These are phyloP conservation scores for Morpho helenor DNA, from an alignment of 2,888 invertebrate genomes.

Conservation along the genomic window DNA sequence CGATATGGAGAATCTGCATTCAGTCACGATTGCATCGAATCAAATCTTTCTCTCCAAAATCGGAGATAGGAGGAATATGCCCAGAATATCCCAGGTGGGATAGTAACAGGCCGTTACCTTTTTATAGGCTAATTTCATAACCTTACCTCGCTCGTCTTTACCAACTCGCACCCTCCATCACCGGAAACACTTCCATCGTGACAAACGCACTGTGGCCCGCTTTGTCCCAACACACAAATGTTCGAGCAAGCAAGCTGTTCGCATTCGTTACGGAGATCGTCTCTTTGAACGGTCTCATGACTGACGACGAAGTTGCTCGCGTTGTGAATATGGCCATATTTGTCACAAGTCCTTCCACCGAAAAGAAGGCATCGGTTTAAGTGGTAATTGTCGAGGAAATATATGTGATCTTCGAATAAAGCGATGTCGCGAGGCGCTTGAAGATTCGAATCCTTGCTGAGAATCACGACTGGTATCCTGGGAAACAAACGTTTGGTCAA, in stretches of 20 bases:
- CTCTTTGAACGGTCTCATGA: slow-evolving; percentile 50
- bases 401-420: slow-evolving; percentile 87
- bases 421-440: slow-evolving; percentile 82
- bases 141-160: slow-evolving; percentile 36
- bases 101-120: too few species aligned
- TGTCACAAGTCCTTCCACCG: slow-evolving; percentile 69
- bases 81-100: too few species aligned
- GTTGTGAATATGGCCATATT: slow-evolving; percentile 54
- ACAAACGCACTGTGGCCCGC: slow-evolving; percentile 73
- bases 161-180: slow-evolving; percentile 38
- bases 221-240: slow-evolving; percentile 78
- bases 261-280: slow-evolving; percentile 66
- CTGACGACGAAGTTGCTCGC: slow-evolving; percentile 49
- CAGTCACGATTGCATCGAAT: too few species aligned
- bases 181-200: slow-evolving; percentile 56
- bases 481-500: slow-evolving; percentile 13
- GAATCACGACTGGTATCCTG: slow-evolving; percentile 63
- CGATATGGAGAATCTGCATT: too few species aligned
- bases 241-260: slow-evolving; percentile 68
- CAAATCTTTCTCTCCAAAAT: too few species aligned
- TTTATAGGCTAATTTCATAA: too few species aligned
- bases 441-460: slow-evolving; percentile 61
- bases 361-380: slow-evolving; percentile 81
- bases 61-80: too few species aligned
- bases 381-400: slow-evolving; percentile 81